These are phyloP conservation scores for Takifugu rubripes DNA, from an alignment of 2,797 vertebrate genomes.

Conservation along the genomic window DNA sequence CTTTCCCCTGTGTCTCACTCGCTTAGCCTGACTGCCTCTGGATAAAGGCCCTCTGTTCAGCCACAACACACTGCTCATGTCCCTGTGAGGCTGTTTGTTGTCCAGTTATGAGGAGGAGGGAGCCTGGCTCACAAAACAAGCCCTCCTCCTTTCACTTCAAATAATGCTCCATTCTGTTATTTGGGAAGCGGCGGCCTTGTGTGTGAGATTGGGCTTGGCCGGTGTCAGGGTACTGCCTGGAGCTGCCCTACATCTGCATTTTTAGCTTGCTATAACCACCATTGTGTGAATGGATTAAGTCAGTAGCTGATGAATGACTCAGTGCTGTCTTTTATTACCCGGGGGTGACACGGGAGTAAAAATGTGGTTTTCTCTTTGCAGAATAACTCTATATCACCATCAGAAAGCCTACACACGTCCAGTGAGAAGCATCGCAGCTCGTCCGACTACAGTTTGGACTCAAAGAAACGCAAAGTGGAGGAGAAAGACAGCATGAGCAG, in stretches of 20 bases:
- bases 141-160: constrained; percentile 68
- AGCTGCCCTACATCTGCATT: constrained; percentile 64
- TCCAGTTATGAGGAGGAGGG: constrained; percentile 69
- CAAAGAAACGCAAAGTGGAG: constrained; percentile 94
- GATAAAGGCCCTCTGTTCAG: constrained; percentile 86
- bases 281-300: constrained; percentile 54
- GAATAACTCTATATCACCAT: constrained; percentile 95
- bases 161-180: constrained; percentile 73
- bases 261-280: constrained; percentile 53
- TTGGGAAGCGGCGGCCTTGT: constrained; percentile 67
- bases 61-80: constrained; percentile 73
- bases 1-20: constrained; percentile 40
- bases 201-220: constrained; percentile 67
- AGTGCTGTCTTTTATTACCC: constrained; percentile 25
- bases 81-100: constrained; percentile 78
- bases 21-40: constrained; percentile 81
- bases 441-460: constrained; percentile 87
- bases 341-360: constrained; percentile 44
- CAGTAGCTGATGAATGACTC: constrained; percentile 54
- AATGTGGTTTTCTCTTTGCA: constrained; percentile 54
- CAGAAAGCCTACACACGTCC: constrained; percentile 87
- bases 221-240: constrained; percentile 71
- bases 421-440: constrained; percentile 93
- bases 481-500: constrained; percentile 94
- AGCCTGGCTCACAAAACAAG: constrained; percentile 69